Conservation (phyloP, 1,140 invertebrate species). For the Meloidogyne hapla region DNA sequence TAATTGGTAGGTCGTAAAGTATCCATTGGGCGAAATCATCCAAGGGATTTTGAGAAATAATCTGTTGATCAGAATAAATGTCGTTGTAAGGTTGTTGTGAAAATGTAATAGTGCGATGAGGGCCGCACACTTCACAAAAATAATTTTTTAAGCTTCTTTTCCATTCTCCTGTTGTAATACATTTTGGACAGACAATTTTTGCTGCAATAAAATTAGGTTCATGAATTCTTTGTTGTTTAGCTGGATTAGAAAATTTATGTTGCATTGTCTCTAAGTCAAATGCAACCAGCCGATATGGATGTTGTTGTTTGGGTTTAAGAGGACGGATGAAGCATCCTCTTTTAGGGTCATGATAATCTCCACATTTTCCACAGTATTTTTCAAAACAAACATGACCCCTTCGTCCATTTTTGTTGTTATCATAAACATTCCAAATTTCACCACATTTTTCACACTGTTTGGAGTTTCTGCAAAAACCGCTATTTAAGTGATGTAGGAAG, state of each 20-base stretch:
- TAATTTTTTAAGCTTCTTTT: not conserved
- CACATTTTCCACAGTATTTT: too few species aligned
- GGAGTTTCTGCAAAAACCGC: too few species aligned
- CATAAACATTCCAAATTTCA: too few species aligned
- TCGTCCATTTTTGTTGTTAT: too few species aligned
- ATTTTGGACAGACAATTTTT: too few species aligned
- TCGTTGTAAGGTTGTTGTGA: not conserved
- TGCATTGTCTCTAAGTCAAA: constrained; percentile 11
- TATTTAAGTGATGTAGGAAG: too few species aligned
- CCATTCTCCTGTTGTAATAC: not conserved
- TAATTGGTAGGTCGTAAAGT: not conserved
- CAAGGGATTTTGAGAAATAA: not conserved
- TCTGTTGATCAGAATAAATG: not conserved
- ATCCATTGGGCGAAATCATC: not conserved
- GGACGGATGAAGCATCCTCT: not conserved
- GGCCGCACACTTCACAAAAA: not conserved
- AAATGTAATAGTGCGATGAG: not conserved
- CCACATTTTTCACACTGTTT: too few species aligned
- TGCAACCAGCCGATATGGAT: constrained; percentile 1
- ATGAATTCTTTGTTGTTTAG: too few species aligned
- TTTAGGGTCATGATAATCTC: too few species aligned
- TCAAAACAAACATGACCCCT: too few species aligned
- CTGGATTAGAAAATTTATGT: too few species aligned
- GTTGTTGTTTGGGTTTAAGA: not conserved
- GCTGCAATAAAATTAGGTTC: too few species aligned